Conservation (phyloP, 2,888 invertebrate genomes). For the Sympetrum striolatum region DNA sequence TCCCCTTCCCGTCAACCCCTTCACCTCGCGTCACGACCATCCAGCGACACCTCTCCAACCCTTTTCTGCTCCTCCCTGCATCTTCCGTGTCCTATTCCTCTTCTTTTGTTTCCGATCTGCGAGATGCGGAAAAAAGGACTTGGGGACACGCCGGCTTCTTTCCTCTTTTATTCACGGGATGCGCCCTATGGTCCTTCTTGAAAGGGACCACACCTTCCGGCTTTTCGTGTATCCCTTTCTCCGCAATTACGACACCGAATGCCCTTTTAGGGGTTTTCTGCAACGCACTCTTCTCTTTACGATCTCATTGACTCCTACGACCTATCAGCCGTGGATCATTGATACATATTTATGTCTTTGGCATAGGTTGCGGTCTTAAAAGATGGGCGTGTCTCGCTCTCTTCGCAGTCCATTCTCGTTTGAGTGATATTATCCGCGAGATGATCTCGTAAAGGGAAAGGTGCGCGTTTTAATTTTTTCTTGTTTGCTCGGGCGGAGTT, state of each 20-base stretch:
- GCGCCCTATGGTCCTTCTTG: not conserved
- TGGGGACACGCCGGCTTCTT: not conserved
- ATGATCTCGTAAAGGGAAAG: not conserved
- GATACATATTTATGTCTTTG: too few species aligned
- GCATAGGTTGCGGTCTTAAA: not conserved
- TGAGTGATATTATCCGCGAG: not conserved
- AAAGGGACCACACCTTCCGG: not conserved
- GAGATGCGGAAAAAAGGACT: not conserved
- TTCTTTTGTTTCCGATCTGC: slow-evolving; percentile 2
- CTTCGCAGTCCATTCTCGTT: not conserved
- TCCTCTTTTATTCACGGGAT: not conserved
- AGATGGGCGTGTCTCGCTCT: not conserved
- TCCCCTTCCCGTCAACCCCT: not conserved
- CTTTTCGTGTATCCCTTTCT: too few species aligned
- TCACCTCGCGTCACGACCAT: not conserved
- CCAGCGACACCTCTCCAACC: not conserved
- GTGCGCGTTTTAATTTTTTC: not conserved
- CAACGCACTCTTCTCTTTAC: too few species aligned
- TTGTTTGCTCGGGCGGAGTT: too few species aligned
- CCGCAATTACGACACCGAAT: not conserved
- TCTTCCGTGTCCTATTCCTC: not conserved
- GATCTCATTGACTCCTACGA: not conserved
- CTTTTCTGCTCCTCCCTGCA: not conserved
- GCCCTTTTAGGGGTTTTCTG: not conserved
- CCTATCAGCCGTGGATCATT: not conserved